Base-by-base conservation (phyloP, 2,113 vertebrate species). In the Pithys albifrons region DNA sequence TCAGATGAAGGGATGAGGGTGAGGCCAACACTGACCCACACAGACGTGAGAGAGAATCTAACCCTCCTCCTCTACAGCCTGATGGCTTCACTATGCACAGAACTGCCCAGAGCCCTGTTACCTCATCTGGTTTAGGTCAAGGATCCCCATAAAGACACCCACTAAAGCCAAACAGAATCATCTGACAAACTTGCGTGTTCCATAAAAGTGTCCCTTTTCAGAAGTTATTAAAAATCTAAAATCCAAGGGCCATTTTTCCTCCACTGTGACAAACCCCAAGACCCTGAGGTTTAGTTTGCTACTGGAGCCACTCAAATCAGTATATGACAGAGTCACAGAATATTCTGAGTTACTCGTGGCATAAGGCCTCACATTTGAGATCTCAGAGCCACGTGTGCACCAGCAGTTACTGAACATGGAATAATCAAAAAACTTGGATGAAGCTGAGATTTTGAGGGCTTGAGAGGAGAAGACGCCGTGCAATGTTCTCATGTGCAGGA, bases 381-480 rank as follows among this genome's bases (percentile, higher is more conserved):
- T 69, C 45, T 23, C 31, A 0, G 33, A 0, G 33, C 19, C 62
- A 12, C 59, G 39, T 14, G 62, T 28, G 64, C 57, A 14, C 1
- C 57, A 54, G 58, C 45, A 9, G 23, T n/a, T 24, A 15, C 27
- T 6, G 12, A 3, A 12, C 18, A 2, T 3, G 37, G 17, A 7
- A 39, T 4, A 39, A 49, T 7, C 28, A 1, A 0, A 0, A 2
- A 43, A 1, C 29, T 75, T 5, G 0, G 2, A 1, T 0, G 6
- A 45, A 29, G 46, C n/a, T 33, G 71, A 75, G 69, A 19, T 12
- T 35, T 10, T 24, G 71, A 49, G 52, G 43, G 39, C 14, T 2
- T 11, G 23, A 48, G 59, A 46, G 37, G 17, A 57, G 55, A 48
- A 17, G 77, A 12, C 2, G 4, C 27, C 13, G 12, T 8, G 46